These are phyloP conservation scores for Lycorma delicatula DNA, from an alignment of 1,140 invertebrate genomes.

Conservation along the genomic window DNA sequence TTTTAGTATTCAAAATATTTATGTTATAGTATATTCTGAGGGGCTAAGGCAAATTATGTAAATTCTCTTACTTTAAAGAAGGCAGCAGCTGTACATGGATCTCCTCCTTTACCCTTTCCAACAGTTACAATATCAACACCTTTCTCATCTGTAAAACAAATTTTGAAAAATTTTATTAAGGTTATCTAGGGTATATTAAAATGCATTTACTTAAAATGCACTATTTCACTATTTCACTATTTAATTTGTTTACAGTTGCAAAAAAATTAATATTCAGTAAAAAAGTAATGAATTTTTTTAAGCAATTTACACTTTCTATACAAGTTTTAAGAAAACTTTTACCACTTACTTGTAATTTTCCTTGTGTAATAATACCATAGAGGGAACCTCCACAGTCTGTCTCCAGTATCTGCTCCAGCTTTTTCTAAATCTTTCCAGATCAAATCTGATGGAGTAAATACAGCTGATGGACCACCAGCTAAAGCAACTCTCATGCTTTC, in stretches of 20 bases:
- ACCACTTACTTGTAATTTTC: slow-evolving; percentile 48
- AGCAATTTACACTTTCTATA: slow-evolving; percentile 5
- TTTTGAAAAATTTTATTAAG: no score
- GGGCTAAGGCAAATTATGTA: background rate
- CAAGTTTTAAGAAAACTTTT: background rate
- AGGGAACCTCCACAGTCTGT: slow-evolving; percentile 83
- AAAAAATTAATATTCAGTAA: slow-evolving; percentile 10
- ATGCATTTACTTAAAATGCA: no score
- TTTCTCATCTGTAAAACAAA: no score
- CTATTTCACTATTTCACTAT: no score
- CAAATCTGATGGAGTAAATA: slow-evolving; percentile 59
- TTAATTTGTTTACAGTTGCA: no score
- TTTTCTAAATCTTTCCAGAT: slow-evolving; percentile 52
- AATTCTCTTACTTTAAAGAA: slow-evolving; percentile 50
- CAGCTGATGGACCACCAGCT: slow-evolving; percentile 65
- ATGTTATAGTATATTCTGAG: background rate
- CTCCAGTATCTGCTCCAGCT: slow-evolving; percentile 64
- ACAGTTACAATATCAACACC: slow-evolving; percentile 76
- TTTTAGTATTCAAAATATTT: background rate
- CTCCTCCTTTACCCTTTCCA: slow-evolving; percentile 54
- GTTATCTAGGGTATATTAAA: no score
- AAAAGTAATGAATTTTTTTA: no score
- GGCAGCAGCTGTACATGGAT: slow-evolving; percentile 80
- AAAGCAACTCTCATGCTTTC: slow-evolving; percentile 64
- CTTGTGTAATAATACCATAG: slow-evolving; percentile 71